Evolutionary conservation across 1,140 invertebrate genomes (phyloP), one percentile per base, ranked within the genome.

Genomic region (Drosophila auraria): DNA sequence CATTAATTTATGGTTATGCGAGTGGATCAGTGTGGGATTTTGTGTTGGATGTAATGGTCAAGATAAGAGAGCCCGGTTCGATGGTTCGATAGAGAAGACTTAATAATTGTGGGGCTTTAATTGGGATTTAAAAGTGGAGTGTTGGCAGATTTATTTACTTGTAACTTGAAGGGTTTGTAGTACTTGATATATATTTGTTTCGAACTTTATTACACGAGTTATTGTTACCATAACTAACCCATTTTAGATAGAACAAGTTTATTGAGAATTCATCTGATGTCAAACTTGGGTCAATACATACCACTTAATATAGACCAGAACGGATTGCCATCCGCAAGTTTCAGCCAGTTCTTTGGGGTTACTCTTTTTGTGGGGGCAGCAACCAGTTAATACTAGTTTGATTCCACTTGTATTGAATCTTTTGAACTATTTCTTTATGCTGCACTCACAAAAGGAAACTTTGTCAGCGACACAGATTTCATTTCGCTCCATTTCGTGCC

Each of bases 1-100:
- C 36, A 91, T 82, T 84, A 90, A 79, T 72, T 80, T 73, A 73
- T 80, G 51, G 76, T 80, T 64, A 71, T 79, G 45, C 53, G 42
- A 58, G 68, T 59, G 54, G 44, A 57, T 69, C 49, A 64, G 59
- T 27, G 49, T 9, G 68, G 33, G 50, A 33, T 20, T 50, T 71
- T 49, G 38, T 51, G 27, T 12, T 72, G 64, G 36, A 50, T 69
- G 58, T 62, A 69, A 42, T 42, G 54, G 68, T 27, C 36, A 11
- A 38, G 73, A 76, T 75, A 76, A 76, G 51, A 65, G 51, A 30
- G 68, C 50, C 5, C 3, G 20, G 20, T 20, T 20, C 20, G 20
- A n/a, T n/a, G 7, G 40, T 25, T 33, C 49, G 45, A 72, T 36
- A 15, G 44, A 27, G 17, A 44, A 38, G 20, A 30, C 53, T 50